These are phyloP conservation scores for Euphydryas editha DNA, from an alignment of 2,888 invertebrate genomes.

Conservation along the genomic window DNA sequence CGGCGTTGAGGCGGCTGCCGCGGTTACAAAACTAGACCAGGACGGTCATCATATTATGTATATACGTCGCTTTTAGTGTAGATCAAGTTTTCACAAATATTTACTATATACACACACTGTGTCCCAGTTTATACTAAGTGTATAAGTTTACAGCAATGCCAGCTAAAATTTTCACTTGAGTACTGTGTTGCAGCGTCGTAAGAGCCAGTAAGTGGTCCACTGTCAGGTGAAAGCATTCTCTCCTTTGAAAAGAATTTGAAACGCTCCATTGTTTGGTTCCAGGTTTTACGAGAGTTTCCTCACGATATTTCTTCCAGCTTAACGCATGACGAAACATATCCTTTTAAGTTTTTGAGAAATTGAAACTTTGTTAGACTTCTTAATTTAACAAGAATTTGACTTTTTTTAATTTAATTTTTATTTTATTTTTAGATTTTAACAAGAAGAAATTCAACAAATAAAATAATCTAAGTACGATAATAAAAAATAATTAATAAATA, in stretches of 20 bases:
- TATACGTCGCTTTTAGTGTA: background rate
- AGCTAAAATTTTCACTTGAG: conserved; percentile 2
- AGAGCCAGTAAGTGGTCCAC: conserved; percentile 5
- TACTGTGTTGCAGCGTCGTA: background rate
- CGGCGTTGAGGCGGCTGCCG: too few species aligned
- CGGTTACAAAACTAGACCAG: too few species aligned
- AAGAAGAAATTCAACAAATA: too few species aligned
- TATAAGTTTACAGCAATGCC: conserved; percentile 4
- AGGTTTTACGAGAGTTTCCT: conserved; percentile 3
- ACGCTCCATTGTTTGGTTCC: background rate
- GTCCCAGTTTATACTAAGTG: background rate
- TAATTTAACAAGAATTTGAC: too few species aligned
- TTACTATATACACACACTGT: background rate
- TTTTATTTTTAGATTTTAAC: background rate
- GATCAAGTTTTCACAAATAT: background rate
- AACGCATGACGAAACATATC: conserved; percentile 1
- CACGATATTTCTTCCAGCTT: background rate
- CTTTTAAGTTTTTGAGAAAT: background rate
- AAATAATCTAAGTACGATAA: too few species aligned
- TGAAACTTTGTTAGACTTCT: background rate
- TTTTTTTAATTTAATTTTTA: too few species aligned
- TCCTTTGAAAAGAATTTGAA: conserved; percentile 6
- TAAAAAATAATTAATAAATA: too few species aligned
- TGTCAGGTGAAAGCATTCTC: conserved; percentile 5
- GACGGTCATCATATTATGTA: too few species aligned